Base-by-base conservation (phyloP, 1,140 invertebrate species). In the Conus ventricosus region DNA sequence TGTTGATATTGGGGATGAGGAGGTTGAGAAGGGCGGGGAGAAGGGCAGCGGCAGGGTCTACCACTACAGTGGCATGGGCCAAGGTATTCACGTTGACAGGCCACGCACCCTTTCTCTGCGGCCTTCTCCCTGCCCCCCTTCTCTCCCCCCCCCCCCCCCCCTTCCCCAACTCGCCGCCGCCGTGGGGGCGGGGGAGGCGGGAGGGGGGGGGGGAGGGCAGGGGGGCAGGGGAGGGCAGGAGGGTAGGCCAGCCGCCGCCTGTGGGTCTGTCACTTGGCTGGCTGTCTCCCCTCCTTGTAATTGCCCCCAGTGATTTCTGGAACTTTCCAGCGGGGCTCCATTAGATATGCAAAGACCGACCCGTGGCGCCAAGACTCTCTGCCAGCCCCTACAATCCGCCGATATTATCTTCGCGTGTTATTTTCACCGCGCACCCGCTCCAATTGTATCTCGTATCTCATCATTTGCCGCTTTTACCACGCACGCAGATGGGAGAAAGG, bases 371-470 rank as follows among this genome's bases (percentile, higher is more conserved):
- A 89, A 67, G n/a, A 51, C 53, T 63, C 51, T 54, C n/a, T 25
- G 78, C 75, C 83, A 87, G 84, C 76, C 85, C 84, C 88, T 89
- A 57, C 84, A 89, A 89, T 89, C 84, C 84, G 76, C 75, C 76
- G 88, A 89, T 89, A 89, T 89, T 89, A 89, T 89, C 88, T 60
- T 81, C 57, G 84, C 85, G 67, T 89, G 88, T 84, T 89, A 86
- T 89, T 89, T 89, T 89, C 88, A 89, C 88, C 76, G 84, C 88
- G 51, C 75, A 57, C 71, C 76, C 85, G 23, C 20, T 87, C 71
- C 67, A 87, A 78, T 80, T 87, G 85, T 55, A 53, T 76, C 71
- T 27, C 75, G 51, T 87, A 78, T 78, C 85, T 87, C 85, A 87
- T 87, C 83, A 89, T 84, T 85, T 60, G 51, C 39, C 53, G 39